Conservation (phyloP, 2,113 vertebrate species). For the Pterocles gutturalis region DNA sequence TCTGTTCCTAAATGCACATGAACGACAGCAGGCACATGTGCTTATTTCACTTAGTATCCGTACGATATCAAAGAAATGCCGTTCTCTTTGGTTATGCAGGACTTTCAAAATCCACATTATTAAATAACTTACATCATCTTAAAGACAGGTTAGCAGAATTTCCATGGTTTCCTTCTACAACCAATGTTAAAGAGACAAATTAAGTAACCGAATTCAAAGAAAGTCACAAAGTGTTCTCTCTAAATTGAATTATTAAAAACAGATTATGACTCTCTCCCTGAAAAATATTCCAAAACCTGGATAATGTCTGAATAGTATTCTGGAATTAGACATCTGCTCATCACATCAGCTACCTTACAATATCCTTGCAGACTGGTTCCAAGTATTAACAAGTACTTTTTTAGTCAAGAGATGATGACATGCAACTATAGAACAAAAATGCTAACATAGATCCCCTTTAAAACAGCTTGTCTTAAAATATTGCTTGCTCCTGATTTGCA, state of each 20-base stretch:
- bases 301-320: not conserved
- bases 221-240: not conserved
- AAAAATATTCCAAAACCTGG: not conserved
- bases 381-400: not conserved
- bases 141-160: not conserved
- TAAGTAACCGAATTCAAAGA: not conserved
- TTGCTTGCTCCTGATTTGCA: not conserved
- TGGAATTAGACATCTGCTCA: not conserved
- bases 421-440: not conserved
- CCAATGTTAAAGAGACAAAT: not conserved
- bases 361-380: not conserved
- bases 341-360: not conserved
- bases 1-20: not conserved
- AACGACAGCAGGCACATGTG: not conserved
- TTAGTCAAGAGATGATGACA: not conserved
- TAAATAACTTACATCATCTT: slow-evolving; percentile 1
- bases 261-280: not conserved
- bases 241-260: not conserved
- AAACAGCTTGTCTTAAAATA: not conserved
- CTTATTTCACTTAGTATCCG: not conserved
- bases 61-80: not conserved
- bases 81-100: not conserved
- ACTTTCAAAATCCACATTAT: not conserved
- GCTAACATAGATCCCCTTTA: not conserved
- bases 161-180: not conserved